Evolutionary conservation across 1,140 invertebrate genomes (phyloP), one percentile per base, ranked within the genome.

Genomic region (Polyergus mexicanus): DNA sequence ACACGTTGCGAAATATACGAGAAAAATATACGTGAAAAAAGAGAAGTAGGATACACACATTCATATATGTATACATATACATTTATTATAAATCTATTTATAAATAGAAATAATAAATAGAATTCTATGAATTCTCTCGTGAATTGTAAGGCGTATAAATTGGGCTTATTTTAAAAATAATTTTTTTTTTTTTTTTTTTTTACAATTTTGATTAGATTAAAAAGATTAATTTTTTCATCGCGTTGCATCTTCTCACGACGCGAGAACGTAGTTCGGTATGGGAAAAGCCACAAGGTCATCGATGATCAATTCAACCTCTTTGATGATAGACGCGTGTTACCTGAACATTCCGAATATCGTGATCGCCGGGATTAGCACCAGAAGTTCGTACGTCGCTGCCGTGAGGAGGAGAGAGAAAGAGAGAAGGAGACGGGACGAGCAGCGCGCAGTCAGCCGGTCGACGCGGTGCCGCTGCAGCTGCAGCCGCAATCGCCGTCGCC

Each of bases 311-410:
- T 38, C 58, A 28, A 44, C 41, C 28, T 76, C 7, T 11, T 25
- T 63, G 76, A 66, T 51, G 76, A 78, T 44, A n/a, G 60, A 68
- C 58, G 16, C 28, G 76, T 47, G 41, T 44, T 44, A 35, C 22
- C 28, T 22, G 47, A 38, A 80, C 56, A 69, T 69, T 80, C 77
- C 51, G 28, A n/a, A 5, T 19, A 32, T 35, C 44, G 3, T 11
- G 41, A 78, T 78, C 76, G 22, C n/a, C 44, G 16, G 76, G 76
- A 32, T 68, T 80, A 80, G 47, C 5, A 10, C 0, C 35, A 51
- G 47, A 51, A 28, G 77, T 80, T 80, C 11, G 65, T 80, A 69
- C 77, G 65, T 32, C 35, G 47, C 58, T 80, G 77, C 47, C 62
- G 16, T 19, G 25, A 38, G 51, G 54, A 19, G n/a, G 8, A 11